Conservation (phyloP, 92 coral and sea anemone genomes). For the Palythoa grandiflora region DNA sequence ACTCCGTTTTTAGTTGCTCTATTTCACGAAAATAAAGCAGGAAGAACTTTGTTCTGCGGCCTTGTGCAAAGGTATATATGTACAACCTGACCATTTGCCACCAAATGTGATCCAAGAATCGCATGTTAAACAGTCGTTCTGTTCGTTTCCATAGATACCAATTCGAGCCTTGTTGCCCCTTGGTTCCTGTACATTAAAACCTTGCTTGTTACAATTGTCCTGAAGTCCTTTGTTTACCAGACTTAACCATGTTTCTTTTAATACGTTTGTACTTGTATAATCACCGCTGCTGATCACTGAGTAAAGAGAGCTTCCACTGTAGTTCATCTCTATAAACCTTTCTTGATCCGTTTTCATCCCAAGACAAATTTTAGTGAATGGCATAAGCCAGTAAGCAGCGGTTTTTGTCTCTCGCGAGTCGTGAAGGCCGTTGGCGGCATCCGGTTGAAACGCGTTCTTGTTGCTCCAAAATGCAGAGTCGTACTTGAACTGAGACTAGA, state of each 20-base stretch:
- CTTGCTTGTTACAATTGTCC: constrained; percentile 5
- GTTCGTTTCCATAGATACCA: not conserved
- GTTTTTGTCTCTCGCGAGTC: constrained; percentile 27
- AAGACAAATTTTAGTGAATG: constrained; percentile 8
- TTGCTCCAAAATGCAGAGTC: not conserved
- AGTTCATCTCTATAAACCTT: not conserved
- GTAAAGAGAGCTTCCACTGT: not conserved
- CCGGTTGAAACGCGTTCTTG: not conserved
- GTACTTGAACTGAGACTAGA: not conserved
- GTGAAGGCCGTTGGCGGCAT: constrained; percentile 1
- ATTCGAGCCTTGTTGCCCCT: not conserved
- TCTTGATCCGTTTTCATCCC: not conserved
- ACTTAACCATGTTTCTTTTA: not conserved
- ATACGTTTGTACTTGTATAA: not conserved
- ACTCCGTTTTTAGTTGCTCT: not conserved
- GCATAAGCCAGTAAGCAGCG: not conserved
- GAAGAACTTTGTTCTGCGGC: not conserved
- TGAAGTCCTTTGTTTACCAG: not conserved
- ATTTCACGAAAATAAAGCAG: constrained; percentile 10
- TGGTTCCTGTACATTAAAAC: not conserved
- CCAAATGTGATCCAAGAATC: constrained; percentile 24
- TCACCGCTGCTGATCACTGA: constrained; percentile 20
- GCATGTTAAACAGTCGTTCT: not conserved
- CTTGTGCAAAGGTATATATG: not conserved
- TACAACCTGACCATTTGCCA: not conserved